Evolutionary conservation across 2,888 invertebrate species (phyloP), one percentile per base, ranked within the genome.

Genomic region (Gymnosoma rotundatum): DNA sequence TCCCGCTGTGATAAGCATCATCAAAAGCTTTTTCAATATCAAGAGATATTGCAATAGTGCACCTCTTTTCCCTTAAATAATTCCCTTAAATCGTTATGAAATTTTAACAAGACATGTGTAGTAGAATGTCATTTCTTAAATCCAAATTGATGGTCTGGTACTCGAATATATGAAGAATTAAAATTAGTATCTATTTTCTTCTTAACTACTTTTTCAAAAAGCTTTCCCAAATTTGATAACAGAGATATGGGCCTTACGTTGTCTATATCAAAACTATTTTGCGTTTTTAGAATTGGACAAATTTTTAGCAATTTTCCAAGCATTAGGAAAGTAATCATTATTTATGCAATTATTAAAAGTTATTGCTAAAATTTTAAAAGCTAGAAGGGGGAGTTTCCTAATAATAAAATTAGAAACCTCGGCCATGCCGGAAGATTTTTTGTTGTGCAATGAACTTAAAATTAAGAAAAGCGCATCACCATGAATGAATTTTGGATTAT

Each of bases 221-320:
- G n/a, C 2, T 58, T 58, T 32, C 58, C 58, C 21, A 32, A 58
- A 58, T 58, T 58, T 2, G 58, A 58, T 32, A 58, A 21, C 16
- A 58, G n/a, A 7, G 32, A 58, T 32, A 58, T 58, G 16, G 58
- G 32, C n/a, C 58, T 32, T 32, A 58, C 1, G 32, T 58, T 58
- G 8, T 16, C 16, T n/a, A 58, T 7, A 16, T 58, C 32, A 58
- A 25, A 32, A 36, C n/a, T 16, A 58, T 58, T 58, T 8, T n/a
- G 16, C n/a, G n/a, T 32, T 16, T 58, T 58, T 21, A 6, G 32
- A 7, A 32, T 58, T 32, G 32, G 32, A n/a, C 58, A 58, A 16
- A 32, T 58, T 58, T n/a, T 58, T 58, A 16, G 32, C 32, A 10
- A 58, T 9, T 32, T 58, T 58, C 58, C 58, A 58, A 36, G 7